Evolutionary conservation across 53 echinoderm and acorn worm genomes (phyloP).

Genomic region (Patiria pectinifera): DNA sequence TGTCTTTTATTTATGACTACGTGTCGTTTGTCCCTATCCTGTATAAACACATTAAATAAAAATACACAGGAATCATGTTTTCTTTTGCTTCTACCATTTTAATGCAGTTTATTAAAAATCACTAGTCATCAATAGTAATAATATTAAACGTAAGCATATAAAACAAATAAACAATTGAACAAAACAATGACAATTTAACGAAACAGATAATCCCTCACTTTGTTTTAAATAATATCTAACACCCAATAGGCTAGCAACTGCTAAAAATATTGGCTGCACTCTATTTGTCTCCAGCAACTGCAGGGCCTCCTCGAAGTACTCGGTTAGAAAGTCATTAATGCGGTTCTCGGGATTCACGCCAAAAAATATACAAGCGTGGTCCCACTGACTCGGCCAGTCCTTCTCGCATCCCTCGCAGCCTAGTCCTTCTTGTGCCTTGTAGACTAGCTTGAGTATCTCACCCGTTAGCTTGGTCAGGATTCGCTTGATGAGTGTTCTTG

Average conservation of each 20-base stretch:
- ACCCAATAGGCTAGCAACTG: not conserved
- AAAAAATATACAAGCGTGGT: constrained; percentile 6
- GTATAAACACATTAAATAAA: too few relatives aligned
- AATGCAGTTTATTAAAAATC: too few relatives aligned
- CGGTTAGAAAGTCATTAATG: not conserved
- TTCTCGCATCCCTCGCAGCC: constrained; percentile 49
- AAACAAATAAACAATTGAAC: too few relatives aligned
- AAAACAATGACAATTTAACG: too few relatives aligned
- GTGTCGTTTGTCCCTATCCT: too few relatives aligned
- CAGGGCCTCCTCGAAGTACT: not conserved
- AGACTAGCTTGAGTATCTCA: not conserved
- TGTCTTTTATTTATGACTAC: too few relatives aligned
- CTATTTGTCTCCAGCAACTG: not conserved
- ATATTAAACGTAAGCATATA: too few relatives aligned
- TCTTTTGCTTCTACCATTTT: too few relatives aligned
- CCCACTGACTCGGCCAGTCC: constrained; percentile 44
- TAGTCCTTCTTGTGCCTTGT: constrained; percentile 13
- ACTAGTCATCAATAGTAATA: too few relatives aligned
- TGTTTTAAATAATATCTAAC: too few relatives aligned
- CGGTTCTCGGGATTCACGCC: not conserved
- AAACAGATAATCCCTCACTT: too few relatives aligned
- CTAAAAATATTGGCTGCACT: not conserved
- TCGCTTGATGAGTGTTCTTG: not conserved
- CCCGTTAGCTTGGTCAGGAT: constrained; percentile 22
- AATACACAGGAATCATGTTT: too few relatives aligned